Evolutionary conservation across 2,888 invertebrate species (phyloP).

Genomic region (Cactoblastis cactorum): DNA sequence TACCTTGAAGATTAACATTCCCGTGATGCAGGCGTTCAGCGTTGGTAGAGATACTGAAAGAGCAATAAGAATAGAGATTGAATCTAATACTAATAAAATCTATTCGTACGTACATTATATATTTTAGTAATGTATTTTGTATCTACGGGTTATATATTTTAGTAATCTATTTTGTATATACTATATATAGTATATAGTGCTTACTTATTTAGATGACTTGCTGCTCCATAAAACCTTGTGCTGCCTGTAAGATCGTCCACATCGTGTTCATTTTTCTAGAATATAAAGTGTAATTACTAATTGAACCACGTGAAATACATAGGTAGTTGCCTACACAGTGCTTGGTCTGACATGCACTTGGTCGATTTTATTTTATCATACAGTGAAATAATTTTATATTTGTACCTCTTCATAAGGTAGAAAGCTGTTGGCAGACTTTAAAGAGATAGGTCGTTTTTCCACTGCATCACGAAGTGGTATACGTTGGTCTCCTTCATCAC

Average conservation of each 20-base stretch:
- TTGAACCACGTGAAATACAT: background rate
- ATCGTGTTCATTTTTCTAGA: slow-evolving; percentile 37
- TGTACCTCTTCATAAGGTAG: slow-evolving; percentile 54
- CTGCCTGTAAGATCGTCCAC: slow-evolving; percentile 29
- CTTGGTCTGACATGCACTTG: too few species aligned
- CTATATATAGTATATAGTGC: slow-evolving; percentile 17
- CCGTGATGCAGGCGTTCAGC: slow-evolving; percentile 64
- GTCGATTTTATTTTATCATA: background rate
- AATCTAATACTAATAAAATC: background rate
- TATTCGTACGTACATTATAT: slow-evolving; percentile 1
- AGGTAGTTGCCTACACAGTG: too few species aligned
- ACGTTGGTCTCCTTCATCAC: slow-evolving; percentile 64
- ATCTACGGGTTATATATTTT: too few species aligned
- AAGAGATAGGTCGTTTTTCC: slow-evolving; percentile 77
- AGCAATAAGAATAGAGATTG: too few species aligned
- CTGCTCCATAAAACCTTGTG: slow-evolving; percentile 65
- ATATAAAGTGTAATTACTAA: slow-evolving; percentile 30
- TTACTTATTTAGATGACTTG: slow-evolving; percentile 65
- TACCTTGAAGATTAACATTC: slow-evolving; percentile 70
- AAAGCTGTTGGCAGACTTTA: slow-evolving; percentile 43
- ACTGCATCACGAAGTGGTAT: slow-evolving; percentile 85
- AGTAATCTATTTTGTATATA: slow-evolving; percentile 1
- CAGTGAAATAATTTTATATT: slow-evolving; percentile 9
- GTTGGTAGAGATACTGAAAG: slow-evolving; percentile 45
- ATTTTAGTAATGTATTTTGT: too few species aligned